Base-by-base conservation (phyloP, 1,140 invertebrate species). In the Carposina sasakii region DNA sequence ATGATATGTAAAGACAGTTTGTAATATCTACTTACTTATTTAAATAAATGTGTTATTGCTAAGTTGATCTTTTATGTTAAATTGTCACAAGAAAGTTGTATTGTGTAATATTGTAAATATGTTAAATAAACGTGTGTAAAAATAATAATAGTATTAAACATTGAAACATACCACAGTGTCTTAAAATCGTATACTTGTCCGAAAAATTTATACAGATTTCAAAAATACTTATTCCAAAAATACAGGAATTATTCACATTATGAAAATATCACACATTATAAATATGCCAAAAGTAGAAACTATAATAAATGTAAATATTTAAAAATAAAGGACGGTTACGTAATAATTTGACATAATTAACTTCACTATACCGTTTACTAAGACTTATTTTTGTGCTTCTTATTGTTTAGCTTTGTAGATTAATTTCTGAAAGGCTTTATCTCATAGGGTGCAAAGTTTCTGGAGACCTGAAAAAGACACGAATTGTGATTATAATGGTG, bases 121-220 rank as follows among this genome's bases (percentile, higher is more conserved):
- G 6, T 30, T 16, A 13, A 12, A 28, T 28, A 28, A 28, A 28
- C 12, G 24, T 5, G 6, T 6, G n/a, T n/a, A n/a, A n/a, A n/a
- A n/a, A n/a, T n/a, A n/a, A n/a, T n/a, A n/a, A 24, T 54, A 42
- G 40, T 49, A 24, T 34, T 54, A 16, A 46, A 34, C 55, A 60
- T 49, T 59, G 57, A 65, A 66, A 64, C 43, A 48, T 10, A 36
- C n/a, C 19, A 48, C 43, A 54, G 9, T 47, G 45, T 63, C 52
- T 55, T 56, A 57, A 54, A 56, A 76, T 26, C 20, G 53, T 75
- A 75, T 73, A 78, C 61, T 71, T 68, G 54, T 74, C 67, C 52
- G 65, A 77, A 75, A 76, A 76, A 77, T 73, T 78, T 81, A 72
- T 73, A 81, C 65, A 78, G 64, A 68, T 69, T 69, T 71, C 63